Conservation (phyloP, 2,888 invertebrate genomes). For the Crepidodera aurea region DNA sequence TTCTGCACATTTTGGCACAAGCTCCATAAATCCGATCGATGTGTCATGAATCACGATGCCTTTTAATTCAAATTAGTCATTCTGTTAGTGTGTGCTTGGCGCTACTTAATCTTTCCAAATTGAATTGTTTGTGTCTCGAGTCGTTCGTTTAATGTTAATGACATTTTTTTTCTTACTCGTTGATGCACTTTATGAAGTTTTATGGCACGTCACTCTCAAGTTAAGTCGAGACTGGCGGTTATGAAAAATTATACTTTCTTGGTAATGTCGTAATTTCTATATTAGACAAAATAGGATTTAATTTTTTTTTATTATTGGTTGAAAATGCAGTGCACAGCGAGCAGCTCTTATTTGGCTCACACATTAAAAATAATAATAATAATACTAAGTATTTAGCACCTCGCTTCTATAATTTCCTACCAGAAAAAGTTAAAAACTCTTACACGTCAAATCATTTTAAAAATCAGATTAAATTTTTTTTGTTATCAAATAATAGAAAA, state of each 20-base stretch:
- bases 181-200: background rate
- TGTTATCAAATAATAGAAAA: too few species aligned
- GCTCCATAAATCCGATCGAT: slow-evolving; percentile 26
- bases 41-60: slow-evolving; percentile 31
- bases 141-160: background rate
- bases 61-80: slow-evolving; percentile 29
- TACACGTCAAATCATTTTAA: too few species aligned
- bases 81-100: background rate
- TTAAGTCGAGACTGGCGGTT: background rate
- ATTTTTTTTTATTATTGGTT: too few species aligned
- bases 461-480: too few species aligned
- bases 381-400: too few species aligned
- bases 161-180: background rate
- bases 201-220: background rate
- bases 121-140: background rate
- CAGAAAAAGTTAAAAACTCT: too few species aligned
- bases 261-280: too few species aligned
- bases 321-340: too few species aligned
- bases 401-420: too few species aligned
- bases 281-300: too few species aligned
- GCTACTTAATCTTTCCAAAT: background rate
- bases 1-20: slow-evolving; percentile 14
- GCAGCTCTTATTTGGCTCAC: too few species aligned
- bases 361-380: too few species aligned
- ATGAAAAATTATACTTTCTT: background rate